Evolutionary conservation across 2,797 vertebrate species (phyloP).

Genomic region (Danio jaintianensis): DNA sequence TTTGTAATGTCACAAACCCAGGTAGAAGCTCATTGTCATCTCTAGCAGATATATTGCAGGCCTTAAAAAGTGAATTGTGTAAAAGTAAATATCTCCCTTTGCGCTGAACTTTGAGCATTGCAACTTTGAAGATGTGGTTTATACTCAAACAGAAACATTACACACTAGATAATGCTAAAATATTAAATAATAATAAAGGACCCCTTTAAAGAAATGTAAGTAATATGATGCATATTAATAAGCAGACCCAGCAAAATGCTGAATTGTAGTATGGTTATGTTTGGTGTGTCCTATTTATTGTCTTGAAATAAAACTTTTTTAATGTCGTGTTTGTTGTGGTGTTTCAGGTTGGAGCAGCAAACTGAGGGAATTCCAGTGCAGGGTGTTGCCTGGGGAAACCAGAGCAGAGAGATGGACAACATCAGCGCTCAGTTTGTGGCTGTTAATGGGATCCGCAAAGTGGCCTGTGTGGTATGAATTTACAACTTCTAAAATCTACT

Average conservation of each 20-base stretch:
- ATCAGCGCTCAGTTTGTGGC: constrained; percentile 97
- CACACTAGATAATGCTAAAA: no score
- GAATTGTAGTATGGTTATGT: neutral
- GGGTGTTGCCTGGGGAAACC: constrained; percentile 84
- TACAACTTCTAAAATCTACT: no score
- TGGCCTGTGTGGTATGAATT: constrained; percentile 92
- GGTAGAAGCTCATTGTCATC: no score
- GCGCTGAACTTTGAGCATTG: no score
- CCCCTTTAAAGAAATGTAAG: neutral
- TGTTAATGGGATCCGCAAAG: constrained; percentile 95
- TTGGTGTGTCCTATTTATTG: neutral
- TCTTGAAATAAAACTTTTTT: neutral
- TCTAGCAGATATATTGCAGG: no score
- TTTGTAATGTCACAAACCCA: no score
- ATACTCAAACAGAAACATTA: no score
- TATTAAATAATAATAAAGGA: no score
- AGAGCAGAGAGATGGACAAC: constrained; percentile 94
- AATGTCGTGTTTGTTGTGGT: constrained; percentile 8
- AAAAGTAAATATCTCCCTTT: no score
- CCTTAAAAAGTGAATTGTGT: no score
- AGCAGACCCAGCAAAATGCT: neutral
- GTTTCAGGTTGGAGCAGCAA: constrained; percentile 88
- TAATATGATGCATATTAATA: neutral
- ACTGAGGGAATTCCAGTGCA: constrained; percentile 78
- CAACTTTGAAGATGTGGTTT: no score